These are phyloP conservation scores for Penaeus monodon DNA, from an alignment of 2,888 invertebrate genomes.

Conservation along the genomic window DNA sequence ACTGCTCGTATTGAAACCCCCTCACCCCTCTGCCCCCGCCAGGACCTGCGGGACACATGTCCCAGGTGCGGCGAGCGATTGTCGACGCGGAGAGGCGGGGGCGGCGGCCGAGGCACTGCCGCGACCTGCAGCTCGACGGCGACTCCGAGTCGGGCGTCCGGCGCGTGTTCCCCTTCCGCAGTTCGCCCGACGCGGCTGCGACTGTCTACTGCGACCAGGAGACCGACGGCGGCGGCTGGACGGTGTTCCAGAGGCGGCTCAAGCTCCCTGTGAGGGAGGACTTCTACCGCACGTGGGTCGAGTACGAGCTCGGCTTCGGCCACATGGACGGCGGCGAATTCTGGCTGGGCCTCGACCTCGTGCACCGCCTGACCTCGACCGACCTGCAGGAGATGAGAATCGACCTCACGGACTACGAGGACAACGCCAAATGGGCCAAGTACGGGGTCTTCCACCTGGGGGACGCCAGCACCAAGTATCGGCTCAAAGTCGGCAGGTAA, in stretches of 20 bases:
- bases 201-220: conserved; percentile 30
- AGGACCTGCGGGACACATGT: no score
- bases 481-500: not conserved
- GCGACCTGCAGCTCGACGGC: conserved; percentile 6
- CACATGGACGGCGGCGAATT: conserved; percentile 9
- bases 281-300: conserved; percentile 24
- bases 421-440: conserved; percentile 12
- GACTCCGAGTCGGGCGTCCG: conserved; percentile 22
- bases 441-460: conserved; percentile 20
- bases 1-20: no score
- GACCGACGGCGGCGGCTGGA: conserved; percentile 35
- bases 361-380: conserved; percentile 17
- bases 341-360: conserved; percentile 31
- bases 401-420: conserved; percentile 20
- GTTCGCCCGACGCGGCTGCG: not conserved
- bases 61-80: no score
- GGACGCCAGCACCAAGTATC: not conserved
- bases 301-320: conserved; percentile 26
- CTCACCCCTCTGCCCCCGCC: no score
- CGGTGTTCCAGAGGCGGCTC: conserved; percentile 28
- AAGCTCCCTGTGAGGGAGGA: conserved; percentile 7
- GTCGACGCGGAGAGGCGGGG: no score
- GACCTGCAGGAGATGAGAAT: conserved; percentile 14
- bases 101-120: conserved; percentile 24
- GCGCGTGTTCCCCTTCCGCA: conserved; percentile 17